These are phyloP conservation scores for Rhamnusium bicolor DNA, from an alignment of 2,888 invertebrate species.

Conservation along the genomic window DNA sequence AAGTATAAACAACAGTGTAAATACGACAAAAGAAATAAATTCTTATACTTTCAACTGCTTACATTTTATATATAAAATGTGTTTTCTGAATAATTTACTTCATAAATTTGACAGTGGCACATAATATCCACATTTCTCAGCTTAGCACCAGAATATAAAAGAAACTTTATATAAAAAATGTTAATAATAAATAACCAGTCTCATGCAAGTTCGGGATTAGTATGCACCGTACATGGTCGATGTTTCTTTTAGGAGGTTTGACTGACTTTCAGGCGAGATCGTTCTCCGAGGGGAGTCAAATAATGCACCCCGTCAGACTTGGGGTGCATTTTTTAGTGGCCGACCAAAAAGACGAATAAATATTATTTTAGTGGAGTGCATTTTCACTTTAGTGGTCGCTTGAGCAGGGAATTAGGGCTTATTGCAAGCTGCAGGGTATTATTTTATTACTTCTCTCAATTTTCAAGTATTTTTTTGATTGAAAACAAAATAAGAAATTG, in stretches of 20 bases:
- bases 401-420: slow-evolving; percentile 52
- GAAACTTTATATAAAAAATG: slow-evolving; percentile 35
- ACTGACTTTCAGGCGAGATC: slow-evolving; percentile 50
- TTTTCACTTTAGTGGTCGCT: slow-evolving; percentile 63
- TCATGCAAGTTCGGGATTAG: slow-evolving; percentile 43
- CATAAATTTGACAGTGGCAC: slow-evolving; percentile 31
- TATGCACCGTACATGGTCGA: slow-evolving; percentile 49
- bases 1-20: slow-evolving; percentile 14
- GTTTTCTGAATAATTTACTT: slow-evolving; percentile 33
- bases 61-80: slow-evolving; percentile 16
- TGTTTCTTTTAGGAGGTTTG: slow-evolving; percentile 47
- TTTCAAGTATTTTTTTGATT: slow-evolving; percentile 10
- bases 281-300: slow-evolving; percentile 59
- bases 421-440: slow-evolving; percentile 29
- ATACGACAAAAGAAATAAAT: slow-evolving; percentile 11
- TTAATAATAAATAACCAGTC: slow-evolving; percentile 48
- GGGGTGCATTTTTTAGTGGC: slow-evolving; percentile 70
- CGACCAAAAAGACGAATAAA: slow-evolving; percentile 66
- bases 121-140: slow-evolving; percentile 25
- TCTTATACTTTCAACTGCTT: background rate
- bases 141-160: slow-evolving; percentile 28
- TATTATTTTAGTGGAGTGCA: slow-evolving; percentile 69
- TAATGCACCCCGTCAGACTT: slow-evolving; percentile 63
- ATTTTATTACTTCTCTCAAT: slow-evolving; percentile 19
- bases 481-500: slow-evolving; percentile 24